phyloP scores from a whole-genome alignment of 2,797 vertebrate species.

The Mus minutoides region DNA sequence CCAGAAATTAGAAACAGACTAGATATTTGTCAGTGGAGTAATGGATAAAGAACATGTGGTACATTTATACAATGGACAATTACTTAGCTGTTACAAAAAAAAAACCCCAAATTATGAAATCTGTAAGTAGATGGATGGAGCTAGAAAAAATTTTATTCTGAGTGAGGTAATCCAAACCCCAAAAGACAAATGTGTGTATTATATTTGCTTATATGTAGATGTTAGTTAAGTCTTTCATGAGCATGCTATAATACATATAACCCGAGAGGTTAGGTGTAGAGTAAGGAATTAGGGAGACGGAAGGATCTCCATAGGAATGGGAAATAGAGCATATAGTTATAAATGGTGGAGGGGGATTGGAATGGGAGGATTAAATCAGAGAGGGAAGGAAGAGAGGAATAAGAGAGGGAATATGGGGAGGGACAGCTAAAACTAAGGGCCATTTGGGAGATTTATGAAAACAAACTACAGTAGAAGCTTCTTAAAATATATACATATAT shows the following conservation, averaged over 20 bases:
- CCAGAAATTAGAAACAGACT: not conserved
- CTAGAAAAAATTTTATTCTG: not conserved
- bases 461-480: not conserved
- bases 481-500: not conserved
- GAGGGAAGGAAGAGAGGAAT: not conserved
- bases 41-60: not conserved
- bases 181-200: not conserved
- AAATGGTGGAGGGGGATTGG: not conserved
- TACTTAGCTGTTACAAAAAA: not conserved
- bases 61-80: not conserved
- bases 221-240: not conserved
- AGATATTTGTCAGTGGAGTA: not conserved
- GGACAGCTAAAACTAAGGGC: not conserved
- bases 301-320: not conserved
- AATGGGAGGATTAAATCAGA: not conserved
- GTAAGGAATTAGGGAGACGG: not conserved
- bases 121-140: not conserved
- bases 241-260: not conserved
- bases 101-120: not conserved
- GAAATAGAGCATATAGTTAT: not conserved
- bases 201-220: not conserved
- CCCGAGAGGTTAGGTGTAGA: not conserved
- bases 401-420: not conserved
- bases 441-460: not conserved
- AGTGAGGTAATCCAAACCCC: not conserved